Conservation (phyloP, 2,888 invertebrate species). For the Lumbricus terrestris region DNA sequence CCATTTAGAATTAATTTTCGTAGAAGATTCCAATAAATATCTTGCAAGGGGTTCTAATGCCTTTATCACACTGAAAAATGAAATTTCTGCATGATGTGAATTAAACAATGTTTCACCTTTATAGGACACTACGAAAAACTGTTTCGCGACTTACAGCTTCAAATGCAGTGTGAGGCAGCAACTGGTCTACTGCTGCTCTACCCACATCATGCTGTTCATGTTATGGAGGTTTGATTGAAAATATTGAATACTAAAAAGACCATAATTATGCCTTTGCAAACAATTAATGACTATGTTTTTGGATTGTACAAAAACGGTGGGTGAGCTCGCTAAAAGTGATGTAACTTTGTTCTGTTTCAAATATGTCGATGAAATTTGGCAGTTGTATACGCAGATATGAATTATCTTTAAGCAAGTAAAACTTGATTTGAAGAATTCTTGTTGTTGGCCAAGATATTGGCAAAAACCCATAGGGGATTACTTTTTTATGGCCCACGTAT, state of each 20-base stretch:
- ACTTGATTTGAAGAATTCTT: no score
- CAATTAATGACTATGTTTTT: background rate
- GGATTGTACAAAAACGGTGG: no score
- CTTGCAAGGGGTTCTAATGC: background rate
- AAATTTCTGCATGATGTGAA: background rate
- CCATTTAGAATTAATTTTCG: no score
- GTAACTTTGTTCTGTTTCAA: no score
- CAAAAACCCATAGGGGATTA: no score
- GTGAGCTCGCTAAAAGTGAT: no score
- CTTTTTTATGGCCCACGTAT: no score
- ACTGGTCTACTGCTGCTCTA: conserved; percentile 55
- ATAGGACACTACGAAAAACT: conserved; percentile 51
- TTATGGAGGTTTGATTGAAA: conserved; percentile 49
- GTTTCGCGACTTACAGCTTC: conserved; percentile 48
- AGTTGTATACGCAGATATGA: no score
- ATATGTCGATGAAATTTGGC: no score
- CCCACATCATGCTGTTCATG: conserved; percentile 53
- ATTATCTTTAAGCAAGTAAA: no score
- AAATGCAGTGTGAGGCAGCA: conserved; percentile 49
- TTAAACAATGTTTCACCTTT: conserved; percentile 25
- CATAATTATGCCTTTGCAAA: background rate
- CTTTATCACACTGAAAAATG: background rate
- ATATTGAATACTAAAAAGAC: background rate
- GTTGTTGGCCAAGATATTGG: no score
- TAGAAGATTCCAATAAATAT: no score